These are phyloP conservation scores for Eledona agricola DNA, from an alignment of 2,888 invertebrate species.

Conservation along the genomic window DNA sequence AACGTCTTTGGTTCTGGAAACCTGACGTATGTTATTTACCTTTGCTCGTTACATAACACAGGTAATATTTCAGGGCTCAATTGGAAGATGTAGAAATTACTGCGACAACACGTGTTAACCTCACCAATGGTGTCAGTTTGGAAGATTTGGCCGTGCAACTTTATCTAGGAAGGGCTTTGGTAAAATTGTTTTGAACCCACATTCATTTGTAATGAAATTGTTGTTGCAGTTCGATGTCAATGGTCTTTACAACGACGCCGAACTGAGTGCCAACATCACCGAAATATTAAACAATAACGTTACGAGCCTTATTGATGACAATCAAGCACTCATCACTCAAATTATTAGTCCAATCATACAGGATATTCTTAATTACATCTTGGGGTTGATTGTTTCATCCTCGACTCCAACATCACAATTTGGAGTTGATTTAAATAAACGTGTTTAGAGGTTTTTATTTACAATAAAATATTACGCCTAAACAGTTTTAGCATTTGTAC, in stretches of 20 bases:
- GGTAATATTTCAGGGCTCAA: constrained; percentile 4
- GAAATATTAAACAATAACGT: constrained; percentile 35
- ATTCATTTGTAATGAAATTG: constrained; percentile 2
- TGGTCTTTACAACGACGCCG: constrained; percentile 38
- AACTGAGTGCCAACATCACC: constrained; percentile 25
- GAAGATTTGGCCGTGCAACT: constrained; percentile 6
- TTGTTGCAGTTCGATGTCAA: constrained; percentile 38
- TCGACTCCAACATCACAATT: constrained; percentile 4
- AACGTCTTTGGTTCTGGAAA: constrained; percentile 11
- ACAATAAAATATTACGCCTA: background rate
- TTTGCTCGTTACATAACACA: too few species aligned
- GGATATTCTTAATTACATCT: constrained; percentile 23
- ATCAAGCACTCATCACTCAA: constrained; percentile 33
- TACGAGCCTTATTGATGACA: constrained; percentile 30
- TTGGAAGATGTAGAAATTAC: constrained; percentile 9
- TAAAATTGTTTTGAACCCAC: background rate
- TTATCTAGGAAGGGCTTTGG: constrained; percentile 3
- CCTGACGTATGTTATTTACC: constrained; percentile 8
- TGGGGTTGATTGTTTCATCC: background rate
- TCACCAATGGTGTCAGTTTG: constrained; percentile 6
- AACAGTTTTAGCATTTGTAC: background rate
- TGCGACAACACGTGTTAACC: constrained; percentile 11
- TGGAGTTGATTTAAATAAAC: too few species aligned
- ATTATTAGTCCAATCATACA: constrained; percentile 34
- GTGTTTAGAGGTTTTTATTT: background rate